Evolutionary conservation across 30 jellyfish, hydroid and myxozoan genomes (phyloP).

Genomic region (Aurelia sp.): DNA sequence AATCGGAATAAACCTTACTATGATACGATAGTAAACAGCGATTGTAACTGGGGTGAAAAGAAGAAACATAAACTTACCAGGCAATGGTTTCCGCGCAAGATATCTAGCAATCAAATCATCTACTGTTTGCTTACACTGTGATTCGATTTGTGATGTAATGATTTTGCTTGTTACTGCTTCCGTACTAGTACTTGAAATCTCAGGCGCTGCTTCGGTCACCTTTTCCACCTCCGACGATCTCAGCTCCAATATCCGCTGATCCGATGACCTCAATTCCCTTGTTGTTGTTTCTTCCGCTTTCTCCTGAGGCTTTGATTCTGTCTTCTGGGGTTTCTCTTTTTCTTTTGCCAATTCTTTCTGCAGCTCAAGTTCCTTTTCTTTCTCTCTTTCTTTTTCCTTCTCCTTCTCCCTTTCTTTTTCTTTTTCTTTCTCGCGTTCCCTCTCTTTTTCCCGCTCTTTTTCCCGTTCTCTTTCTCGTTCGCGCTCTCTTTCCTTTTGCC

Average conservation of each 20-base stretch:
- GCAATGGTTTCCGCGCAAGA: slow-evolving; percentile 72
- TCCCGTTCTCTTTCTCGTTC: slow-evolving; percentile 51
- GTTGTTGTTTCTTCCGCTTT: slow-evolving; percentile 7
- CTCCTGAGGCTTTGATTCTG: slow-evolving; percentile 24
- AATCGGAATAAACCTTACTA: too few species aligned
- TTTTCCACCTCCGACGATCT: neutral
- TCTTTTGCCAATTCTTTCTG: slow-evolving; percentile 32
- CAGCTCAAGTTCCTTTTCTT: slow-evolving; percentile 39
- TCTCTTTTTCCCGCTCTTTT: slow-evolving; percentile 37
- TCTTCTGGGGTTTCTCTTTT: slow-evolving; percentile 15
- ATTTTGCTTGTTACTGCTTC: neutral
- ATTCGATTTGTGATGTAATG: slow-evolving; percentile 40
- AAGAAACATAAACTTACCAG: slow-evolving; percentile 32
- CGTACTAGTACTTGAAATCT: neutral
- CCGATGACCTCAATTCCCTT: slow-evolving; percentile 38
- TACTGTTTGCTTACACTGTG: slow-evolving; percentile 61
- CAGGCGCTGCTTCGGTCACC: neutral
- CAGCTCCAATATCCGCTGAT: neutral
- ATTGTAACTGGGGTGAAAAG: too few species aligned
- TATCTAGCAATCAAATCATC: slow-evolving; percentile 72
- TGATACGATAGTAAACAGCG: too few species aligned
- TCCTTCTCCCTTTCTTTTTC: slow-evolving; percentile 62
- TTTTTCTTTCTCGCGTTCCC: slow-evolving; percentile 8
- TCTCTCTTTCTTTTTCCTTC: slow-evolving; percentile 51
- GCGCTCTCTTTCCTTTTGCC: slow-evolving; percentile 62